These are phyloP conservation scores for Platichthys stellatus DNA, from an alignment of 2,113 vertebrate genomes.

Conservation along the genomic window DNA sequence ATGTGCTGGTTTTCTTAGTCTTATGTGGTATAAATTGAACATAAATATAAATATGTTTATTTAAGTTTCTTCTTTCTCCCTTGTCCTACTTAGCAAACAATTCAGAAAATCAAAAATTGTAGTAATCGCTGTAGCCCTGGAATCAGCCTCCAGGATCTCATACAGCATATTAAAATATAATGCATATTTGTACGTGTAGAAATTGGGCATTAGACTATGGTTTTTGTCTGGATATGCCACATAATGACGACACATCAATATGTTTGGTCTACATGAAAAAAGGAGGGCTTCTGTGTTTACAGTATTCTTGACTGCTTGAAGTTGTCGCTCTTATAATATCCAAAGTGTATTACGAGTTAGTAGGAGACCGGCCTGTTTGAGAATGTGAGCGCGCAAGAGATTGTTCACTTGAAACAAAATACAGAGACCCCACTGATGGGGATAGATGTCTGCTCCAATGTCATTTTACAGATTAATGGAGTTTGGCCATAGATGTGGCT, in stretches of 20 bases:
- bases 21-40: no score
- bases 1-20: no score
- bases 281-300: neutral
- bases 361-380: constrained; percentile 20
- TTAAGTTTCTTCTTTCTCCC: no score
- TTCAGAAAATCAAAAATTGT: no score
- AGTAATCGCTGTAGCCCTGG: no score
- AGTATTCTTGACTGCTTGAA: neutral
- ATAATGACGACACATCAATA: neutral
- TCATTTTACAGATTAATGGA: constrained; percentile 60
- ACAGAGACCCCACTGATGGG: constrained; percentile 44
- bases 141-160: neutral
- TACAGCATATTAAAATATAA: no score
- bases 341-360: constrained; percentile 27
- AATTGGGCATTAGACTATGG: no score
- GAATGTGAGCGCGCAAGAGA: neutral
- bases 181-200: no score
- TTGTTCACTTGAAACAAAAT: constrained; percentile 58
- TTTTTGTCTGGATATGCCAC: neutral
- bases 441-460: constrained; percentile 63
- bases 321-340: neutral
- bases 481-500: constrained; percentile 66
- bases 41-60: no score
- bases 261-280: neutral
- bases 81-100: neutral